These are phyloP conservation scores for Isichthys henryi DNA, from an alignment of 2,113 vertebrate genomes.

Conservation along the genomic window DNA sequence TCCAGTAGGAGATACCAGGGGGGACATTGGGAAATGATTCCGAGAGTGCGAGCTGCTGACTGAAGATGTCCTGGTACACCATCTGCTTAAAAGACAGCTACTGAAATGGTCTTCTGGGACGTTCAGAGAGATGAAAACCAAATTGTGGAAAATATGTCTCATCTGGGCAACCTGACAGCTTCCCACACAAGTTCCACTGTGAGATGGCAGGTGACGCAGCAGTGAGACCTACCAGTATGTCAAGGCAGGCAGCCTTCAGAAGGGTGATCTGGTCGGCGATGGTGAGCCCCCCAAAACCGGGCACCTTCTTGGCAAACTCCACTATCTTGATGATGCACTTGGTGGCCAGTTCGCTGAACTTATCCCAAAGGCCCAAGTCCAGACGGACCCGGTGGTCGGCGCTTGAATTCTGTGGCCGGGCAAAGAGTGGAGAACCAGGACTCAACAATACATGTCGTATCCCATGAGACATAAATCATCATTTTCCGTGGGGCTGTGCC, in stretches of 20 bases:
- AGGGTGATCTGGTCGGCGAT: constrained; percentile 94
- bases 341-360: constrained; percentile 79
- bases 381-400: constrained; percentile 75
- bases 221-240: constrained; percentile 75
- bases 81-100: not conserved
- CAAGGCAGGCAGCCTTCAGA: constrained; percentile 89
- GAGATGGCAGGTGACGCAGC: not conserved
- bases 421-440: not conserved
- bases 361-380: constrained; percentile 78
- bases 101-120: not conserved
- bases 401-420: constrained; percentile 65
- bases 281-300: constrained; percentile 73
- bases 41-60: not conserved
- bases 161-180: not conserved
- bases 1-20: not conserved
- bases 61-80: not conserved
- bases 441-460: not conserved
- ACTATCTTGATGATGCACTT: constrained; percentile 86
- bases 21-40: not conserved
- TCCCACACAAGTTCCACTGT: not conserved
- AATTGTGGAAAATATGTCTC: not conserved
- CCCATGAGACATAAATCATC: not conserved
- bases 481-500: not conserved
- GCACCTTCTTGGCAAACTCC: constrained; percentile 76
- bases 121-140: not conserved